Evolutionary conservation across 2,113 vertebrate species (phyloP).

Genomic region (Alouatta palliata): DNA sequence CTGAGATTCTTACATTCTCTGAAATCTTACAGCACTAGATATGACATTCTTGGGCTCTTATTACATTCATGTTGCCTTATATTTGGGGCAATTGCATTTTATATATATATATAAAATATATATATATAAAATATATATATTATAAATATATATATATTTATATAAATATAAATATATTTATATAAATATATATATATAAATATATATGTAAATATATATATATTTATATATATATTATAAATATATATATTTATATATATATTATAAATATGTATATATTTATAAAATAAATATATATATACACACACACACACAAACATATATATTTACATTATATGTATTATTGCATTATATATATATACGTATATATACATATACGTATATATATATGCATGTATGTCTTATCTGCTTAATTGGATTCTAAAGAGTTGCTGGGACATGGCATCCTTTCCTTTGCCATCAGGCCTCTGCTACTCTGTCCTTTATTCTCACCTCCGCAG

Average conservation of each 20-base stretch:
- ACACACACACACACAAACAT: too few species aligned
- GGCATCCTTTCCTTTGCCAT: not conserved
- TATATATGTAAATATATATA: too few species aligned
- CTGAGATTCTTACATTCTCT: not conserved
- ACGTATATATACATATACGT: too few species aligned
- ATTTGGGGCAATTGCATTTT: conserved; percentile 1
- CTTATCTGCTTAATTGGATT: not conserved
- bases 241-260: not conserved
- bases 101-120: too few species aligned
- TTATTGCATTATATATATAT: too few species aligned
- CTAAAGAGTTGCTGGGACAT: not conserved
- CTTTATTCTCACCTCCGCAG: not conserved
- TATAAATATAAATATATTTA: too few species aligned
- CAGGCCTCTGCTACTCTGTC: not conserved
- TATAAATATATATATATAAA: too few species aligned
- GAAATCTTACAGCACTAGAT: not conserved
- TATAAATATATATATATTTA: too few species aligned
- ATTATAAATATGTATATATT: too few species aligned
- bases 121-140: too few species aligned
- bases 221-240: not conserved
- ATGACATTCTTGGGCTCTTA: not conserved
- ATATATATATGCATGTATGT: not conserved
- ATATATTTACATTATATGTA: too few species aligned
- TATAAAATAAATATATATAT: too few species aligned
- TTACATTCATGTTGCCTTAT: not conserved